Evolutionary conservation across 2,113 vertebrate species (phyloP), one percentile per base, ranked within the genome.

Genomic region (Willisornis vidua): DNA sequence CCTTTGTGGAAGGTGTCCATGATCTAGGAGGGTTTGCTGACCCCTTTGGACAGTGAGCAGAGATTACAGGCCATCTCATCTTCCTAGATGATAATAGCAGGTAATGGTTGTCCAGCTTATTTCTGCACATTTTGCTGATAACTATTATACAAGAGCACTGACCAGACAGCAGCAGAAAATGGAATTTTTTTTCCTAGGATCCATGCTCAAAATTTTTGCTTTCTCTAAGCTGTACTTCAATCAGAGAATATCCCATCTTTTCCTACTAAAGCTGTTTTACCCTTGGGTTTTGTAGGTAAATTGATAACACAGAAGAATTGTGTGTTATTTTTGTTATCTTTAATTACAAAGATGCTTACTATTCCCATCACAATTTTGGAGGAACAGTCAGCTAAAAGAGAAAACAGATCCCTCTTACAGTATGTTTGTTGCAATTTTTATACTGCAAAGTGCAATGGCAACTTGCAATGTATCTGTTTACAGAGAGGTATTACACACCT

Each of bases 271-370:
- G 43, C 46, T 85, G 9, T 70, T 90, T 93, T 80, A 74, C 54
- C 74, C 72, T 73, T 35, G 29, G 29, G 35, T 74, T 94, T 91
- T 85, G 20, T 90, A 83, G 71, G 75, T 80, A 61, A 95, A 95
- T 67, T 28, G 51, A 75, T 89, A 93, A 85, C 41, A 72, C 15
- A 33, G 65, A 89, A 48, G 31, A 89, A 88, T 33, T 48, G 4
- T 48, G 48, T 39, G 28, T 74, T 85, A 91, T 80, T 59, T 59
- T 12, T 66, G 57, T 77, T 90, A 91, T 82, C 88, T 94, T 94
- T 95, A 90, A 95, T 95, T 96, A 75, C 26, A 86, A 92, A 80
- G 45, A 72, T 54, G 9, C 15, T 93, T 94, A 61, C 49, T 89
- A 67, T 92, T 94, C 61, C 61, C 4, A 61, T 92, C 62, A 78